Conservation (phyloP, 2,797 vertebrate genomes). For the Cyclopterus lumpus region DNA sequence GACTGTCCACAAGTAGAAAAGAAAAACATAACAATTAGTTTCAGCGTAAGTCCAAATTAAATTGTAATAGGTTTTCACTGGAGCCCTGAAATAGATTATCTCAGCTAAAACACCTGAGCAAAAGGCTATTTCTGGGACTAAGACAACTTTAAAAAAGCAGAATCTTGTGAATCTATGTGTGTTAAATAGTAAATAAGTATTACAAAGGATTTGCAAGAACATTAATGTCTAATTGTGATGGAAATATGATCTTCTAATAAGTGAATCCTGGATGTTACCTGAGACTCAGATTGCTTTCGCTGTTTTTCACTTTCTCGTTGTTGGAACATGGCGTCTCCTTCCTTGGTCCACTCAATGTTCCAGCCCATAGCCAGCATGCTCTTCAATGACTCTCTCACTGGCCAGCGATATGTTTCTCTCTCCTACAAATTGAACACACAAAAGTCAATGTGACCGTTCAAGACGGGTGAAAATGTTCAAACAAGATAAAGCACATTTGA, state of each 20-base stretch:
- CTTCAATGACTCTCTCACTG: conserved; percentile 95
- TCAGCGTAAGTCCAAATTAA: too few species aligned
- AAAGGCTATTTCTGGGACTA: background rate
- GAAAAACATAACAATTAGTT: too few species aligned
- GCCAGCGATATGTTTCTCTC: conserved; percentile 97
- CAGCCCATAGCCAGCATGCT: conserved; percentile 96
- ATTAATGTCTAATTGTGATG: background rate
- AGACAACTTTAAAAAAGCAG: background rate
- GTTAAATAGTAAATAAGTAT: background rate
- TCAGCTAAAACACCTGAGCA: too few species aligned
- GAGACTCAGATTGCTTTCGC: conserved; percentile 86
- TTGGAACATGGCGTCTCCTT: conserved; percentile 90
- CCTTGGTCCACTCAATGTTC: conserved; percentile 95
- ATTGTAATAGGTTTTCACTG: too few species aligned
- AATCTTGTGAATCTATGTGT: background rate
- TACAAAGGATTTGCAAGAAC: background rate
- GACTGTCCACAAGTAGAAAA: too few species aligned
- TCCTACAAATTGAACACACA: conserved; percentile 82
- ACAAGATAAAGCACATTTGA: background rate
- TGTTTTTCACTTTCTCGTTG: conserved; percentile 94
- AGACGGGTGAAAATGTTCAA: background rate
- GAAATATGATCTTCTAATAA: too few species aligned
- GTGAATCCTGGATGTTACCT: conserved; percentile 75
- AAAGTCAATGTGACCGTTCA: background rate
- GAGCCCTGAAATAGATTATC: too few species aligned